These are phyloP conservation scores for Pseudoips prasinana DNA, from an alignment of 2,888 invertebrate species.

Conservation along the genomic window DNA sequence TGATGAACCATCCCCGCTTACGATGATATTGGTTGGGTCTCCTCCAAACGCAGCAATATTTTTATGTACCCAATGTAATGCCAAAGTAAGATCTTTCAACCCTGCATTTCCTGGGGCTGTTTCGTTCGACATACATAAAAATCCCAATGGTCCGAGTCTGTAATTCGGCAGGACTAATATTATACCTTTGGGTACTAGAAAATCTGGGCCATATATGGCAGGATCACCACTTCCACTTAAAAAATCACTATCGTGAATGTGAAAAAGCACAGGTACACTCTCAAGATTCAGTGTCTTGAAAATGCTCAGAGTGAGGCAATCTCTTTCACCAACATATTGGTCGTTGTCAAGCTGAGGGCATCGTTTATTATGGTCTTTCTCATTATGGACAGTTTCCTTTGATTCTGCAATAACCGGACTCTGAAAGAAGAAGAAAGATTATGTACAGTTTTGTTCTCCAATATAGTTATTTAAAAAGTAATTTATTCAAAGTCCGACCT, in stretches of 20 bases:
- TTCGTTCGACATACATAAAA: constrained; percentile 55
- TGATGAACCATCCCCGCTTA: constrained; percentile 60
- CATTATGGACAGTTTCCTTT: constrained; percentile 36
- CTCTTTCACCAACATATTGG: constrained; percentile 36
- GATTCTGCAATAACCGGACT: constrained; percentile 36
- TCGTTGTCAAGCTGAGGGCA: constrained; percentile 55
- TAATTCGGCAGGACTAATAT: constrained; percentile 66
- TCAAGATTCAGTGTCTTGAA: constrained; percentile 42
- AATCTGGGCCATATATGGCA: constrained; percentile 56
- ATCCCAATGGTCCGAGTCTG: constrained; percentile 66
- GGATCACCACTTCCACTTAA: constrained; percentile 57
- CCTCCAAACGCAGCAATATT: constrained; percentile 64
- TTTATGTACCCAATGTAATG: constrained; percentile 56
- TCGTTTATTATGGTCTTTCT: constrained; percentile 37
- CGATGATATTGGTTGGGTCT: constrained; percentile 53
- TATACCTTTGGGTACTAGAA: constrained; percentile 48
- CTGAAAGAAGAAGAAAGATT: constrained; percentile 37
- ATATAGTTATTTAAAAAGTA: neutral
- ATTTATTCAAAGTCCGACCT: constrained; percentile 32
- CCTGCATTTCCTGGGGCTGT: constrained; percentile 66
- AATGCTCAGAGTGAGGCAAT: constrained; percentile 67
- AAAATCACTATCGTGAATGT: constrained; percentile 66
- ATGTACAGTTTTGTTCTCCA: constrained; percentile 1
- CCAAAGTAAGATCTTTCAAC: constrained; percentile 60
- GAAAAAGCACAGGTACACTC: constrained; percentile 54